Percentiles rank a stretch among this genome's conserved stretches.
Conservation (phyloP, 2,888 invertebrate genomes). For the Oxystoma pomonae region DNA sequence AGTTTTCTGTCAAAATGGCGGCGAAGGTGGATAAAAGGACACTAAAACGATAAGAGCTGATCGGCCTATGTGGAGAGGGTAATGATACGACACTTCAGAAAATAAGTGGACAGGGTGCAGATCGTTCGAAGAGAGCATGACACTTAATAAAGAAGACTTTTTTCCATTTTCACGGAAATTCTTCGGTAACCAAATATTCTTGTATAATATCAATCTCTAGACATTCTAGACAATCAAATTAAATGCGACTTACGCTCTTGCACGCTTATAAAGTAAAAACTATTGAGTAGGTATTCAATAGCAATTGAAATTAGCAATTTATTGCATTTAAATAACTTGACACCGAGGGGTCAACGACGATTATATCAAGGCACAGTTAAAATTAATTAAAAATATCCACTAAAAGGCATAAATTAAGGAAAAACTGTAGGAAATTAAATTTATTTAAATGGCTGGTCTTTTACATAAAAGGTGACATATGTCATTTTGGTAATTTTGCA, state of each 20-base stretch:
- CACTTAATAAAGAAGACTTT: too few species aligned
- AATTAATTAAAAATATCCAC: constrained; percentile 10
- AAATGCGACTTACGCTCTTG: neutral
- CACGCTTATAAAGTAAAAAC: neutral
- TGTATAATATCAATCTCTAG: neutral
- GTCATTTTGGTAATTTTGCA: too few species aligned
- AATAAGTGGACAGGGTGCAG: too few species aligned
- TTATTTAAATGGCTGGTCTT: neutral
- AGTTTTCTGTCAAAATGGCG: too few species aligned
- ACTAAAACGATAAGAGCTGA: too few species aligned
- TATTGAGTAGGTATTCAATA: neutral
- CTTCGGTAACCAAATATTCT: neutral
- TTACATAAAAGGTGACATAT: neutral
- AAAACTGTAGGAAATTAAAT: neutral
- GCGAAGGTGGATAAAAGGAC: too few species aligned
- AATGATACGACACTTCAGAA: too few species aligned
- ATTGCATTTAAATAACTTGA: neutral
- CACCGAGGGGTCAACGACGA: neutral
- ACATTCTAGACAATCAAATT: neutral
- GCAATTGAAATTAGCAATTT: neutral
- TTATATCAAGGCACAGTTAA: constrained; percentile 1
- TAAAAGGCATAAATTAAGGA: constrained; percentile 7
- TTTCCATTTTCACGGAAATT: neutral
- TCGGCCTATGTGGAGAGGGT: too few species aligned
- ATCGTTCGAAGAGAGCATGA: too few species aligned